A percentile compares a stretch with the other conserved stretches of the same genome.
phyloP scores from a whole-genome alignment of 2,888 invertebrate species.

The Geotrupes spiniger region DNA sequence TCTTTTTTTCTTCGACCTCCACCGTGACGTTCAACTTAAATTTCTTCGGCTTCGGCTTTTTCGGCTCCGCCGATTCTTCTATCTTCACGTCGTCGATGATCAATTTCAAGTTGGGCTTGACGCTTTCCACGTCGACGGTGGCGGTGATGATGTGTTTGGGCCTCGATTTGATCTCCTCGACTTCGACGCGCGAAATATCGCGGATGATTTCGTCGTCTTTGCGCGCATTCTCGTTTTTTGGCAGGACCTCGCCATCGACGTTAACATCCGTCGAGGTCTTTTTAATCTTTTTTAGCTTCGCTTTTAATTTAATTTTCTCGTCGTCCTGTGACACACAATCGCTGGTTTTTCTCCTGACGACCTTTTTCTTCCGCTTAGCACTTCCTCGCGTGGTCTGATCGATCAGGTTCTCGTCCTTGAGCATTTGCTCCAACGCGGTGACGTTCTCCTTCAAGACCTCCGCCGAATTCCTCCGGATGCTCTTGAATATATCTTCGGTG shows the following conservation, averaged over 20 bases:
- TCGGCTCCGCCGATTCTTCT: conserved; percentile 54
- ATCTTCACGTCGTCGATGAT: conserved; percentile 59
- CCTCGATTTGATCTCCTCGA: conserved; percentile 53
- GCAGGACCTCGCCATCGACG: conserved; percentile 20
- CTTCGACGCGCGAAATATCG: conserved; percentile 49
- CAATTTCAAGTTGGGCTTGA: conserved; percentile 54
- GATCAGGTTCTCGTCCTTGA: conserved; percentile 50
- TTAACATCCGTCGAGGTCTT: conserved; percentile 30
- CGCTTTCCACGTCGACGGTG: conserved; percentile 54
- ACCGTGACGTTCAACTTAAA: conserved; percentile 47
- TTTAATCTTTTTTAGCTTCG: conserved; percentile 36
- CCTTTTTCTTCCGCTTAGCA: conserved; percentile 41
- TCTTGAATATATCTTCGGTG: conserved; percentile 41
- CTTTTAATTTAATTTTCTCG: conserved; percentile 28
- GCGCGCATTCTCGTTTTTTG: conserved; percentile 14
- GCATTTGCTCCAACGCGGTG: conserved; percentile 54
- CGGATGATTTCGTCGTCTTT: conserved; percentile 34
- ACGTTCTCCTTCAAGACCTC: conserved; percentile 60
- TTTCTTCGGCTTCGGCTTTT: conserved; percentile 36
- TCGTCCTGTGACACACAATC: conserved; percentile 31
- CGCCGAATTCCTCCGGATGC: conserved; percentile 56
- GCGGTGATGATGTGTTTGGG: conserved; percentile 57
- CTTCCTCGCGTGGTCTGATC: conserved; percentile 27
- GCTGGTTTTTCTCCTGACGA: conserved; percentile 38
- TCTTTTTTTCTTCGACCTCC: conserved; percentile 28